Base-by-base conservation (phyloP, 2,888 invertebrate species). In the Pardosa pseudoannulata region DNA sequence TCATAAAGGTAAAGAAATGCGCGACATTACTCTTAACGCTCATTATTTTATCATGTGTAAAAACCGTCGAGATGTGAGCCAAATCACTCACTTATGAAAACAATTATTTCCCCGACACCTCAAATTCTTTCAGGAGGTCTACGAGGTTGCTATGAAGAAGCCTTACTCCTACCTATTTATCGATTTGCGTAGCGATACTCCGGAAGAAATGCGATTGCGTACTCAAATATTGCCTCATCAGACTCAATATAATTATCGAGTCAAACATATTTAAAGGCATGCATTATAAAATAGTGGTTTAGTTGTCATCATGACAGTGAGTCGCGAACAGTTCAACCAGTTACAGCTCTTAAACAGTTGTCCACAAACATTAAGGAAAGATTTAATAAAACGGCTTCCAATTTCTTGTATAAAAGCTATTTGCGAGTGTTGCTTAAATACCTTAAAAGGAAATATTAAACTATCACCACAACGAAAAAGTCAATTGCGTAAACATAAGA, bases 81-180 rank as follows among this genome's bases (percentile, higher is more conserved):
- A 76, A 13, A 41, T 76, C 3, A 36, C n/a, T 2, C 65, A 46
- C 29, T 41, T 76, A 29, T 65, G 41, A 9, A 76, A 36, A 76
- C 76, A 76, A 19, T 7, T 76, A 56, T 76, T 27, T 67, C 65
- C 76, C 3, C 27, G 29, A n/a, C 39, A 67, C 9, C 16, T 76
- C 1, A 41, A 28, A 29, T 73, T 50, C 32, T 73, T 73, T 31
- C 50, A 73, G n/a, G 72, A 41, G 23, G 64, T 67, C 11, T 76
- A 65, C 19, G 31, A 76, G 29, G 76, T 67, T 46, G 76, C 64
- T 1, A 76, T 46, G 7, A 65, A 29, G 31, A 41, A 76, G 41
- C 39, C 65, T n/a, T n/a, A n/a, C n/a, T n/a, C 23, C 41, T 73
- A 73, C 29, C 23, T 73, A 31, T n/a, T 46, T 2, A 29, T 72